Percentiles rank a stretch among this genome's conserved stretches.
Conservation (phyloP, 2,888 invertebrate genomes). For the Phengaris arion region DNA sequence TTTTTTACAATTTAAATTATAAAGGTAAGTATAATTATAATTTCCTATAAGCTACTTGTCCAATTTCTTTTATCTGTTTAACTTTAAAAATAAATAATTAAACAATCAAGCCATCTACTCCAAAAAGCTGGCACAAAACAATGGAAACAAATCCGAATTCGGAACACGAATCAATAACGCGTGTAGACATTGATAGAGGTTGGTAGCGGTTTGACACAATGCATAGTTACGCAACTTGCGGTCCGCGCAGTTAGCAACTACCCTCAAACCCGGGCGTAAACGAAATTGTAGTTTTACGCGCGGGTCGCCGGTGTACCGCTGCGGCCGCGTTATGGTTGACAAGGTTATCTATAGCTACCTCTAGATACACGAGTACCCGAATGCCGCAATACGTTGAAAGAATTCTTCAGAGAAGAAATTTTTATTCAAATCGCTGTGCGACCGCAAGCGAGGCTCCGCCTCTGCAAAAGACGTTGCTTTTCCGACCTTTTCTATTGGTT, state of each 20-base stretch:
- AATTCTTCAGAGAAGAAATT: constrained; percentile 70
- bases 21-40: too few species aligned
- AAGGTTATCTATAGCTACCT: neutral
- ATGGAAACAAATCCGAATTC: neutral
- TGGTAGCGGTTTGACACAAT: constrained; percentile 16
- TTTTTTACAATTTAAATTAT: too few species aligned
- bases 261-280: neutral
- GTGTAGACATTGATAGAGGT: constrained; percentile 18
- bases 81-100: too few species aligned
- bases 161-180: constrained; percentile 9
- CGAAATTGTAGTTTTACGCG: constrained; percentile 26
- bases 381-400: constrained; percentile 69
- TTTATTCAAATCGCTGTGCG: constrained; percentile 73
- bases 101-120: neutral
- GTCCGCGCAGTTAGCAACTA: constrained; percentile 20
- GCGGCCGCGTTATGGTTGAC: constrained; percentile 20
- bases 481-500: constrained; percentile 76
- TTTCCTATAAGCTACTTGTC: too few species aligned
- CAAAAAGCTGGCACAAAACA: neutral
- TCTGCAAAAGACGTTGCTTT: constrained; percentile 74
- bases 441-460: constrained; percentile 71
- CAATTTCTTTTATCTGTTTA: too few species aligned
- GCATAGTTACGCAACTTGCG: constrained; percentile 23
- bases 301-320: constrained; percentile 14
- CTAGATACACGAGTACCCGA: neutral